A percentile compares a stretch with the other conserved stretches of the same genome.
Evolutionary conservation across 2,888 invertebrate species (phyloP).

Genomic region (Suillia variegata): DNA sequence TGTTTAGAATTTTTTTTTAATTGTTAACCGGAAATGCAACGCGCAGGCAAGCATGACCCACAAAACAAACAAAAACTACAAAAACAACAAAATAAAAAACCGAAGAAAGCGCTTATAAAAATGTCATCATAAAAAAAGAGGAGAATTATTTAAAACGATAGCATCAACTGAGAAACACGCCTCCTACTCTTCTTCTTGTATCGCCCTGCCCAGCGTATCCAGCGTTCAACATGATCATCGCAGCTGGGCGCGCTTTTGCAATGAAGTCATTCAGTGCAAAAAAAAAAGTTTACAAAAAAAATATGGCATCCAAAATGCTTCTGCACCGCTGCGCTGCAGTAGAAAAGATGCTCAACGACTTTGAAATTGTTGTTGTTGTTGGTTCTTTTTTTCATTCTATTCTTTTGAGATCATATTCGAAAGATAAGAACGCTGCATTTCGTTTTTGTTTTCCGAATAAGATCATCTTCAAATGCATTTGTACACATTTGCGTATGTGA

Average conservation of each 20-base stretch:
- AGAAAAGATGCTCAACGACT: constrained; percentile 15
- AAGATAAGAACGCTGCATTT: background rate
- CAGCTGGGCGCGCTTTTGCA: background rate
- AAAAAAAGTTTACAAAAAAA: background rate
- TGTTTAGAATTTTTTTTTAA: background rate
- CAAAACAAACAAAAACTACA: constrained; percentile 9
- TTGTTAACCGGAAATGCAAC: constrained; percentile 39
- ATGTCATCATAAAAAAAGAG: too few relatives aligned
- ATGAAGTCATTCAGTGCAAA: background rate
- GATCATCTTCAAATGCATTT: background rate
- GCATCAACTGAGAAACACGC: background rate
- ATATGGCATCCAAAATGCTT: background rate
- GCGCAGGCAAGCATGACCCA: constrained; percentile 42
- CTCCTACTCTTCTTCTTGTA: background rate
- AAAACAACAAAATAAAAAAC: background rate
- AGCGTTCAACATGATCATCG: background rate
- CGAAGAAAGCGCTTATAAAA: constrained; percentile 7
- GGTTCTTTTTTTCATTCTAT: background rate
- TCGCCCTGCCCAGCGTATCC: background rate
- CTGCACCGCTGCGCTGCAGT: background rate
- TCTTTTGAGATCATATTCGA: background rate
- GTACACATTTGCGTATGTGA: too few relatives aligned
- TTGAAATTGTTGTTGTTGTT: constrained; percentile 9
- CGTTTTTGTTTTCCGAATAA: background rate
- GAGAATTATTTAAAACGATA: constrained; percentile 1